Conservation (phyloP, 2,797 vertebrate species). For the Melanotaenia pygmaea region DNA sequence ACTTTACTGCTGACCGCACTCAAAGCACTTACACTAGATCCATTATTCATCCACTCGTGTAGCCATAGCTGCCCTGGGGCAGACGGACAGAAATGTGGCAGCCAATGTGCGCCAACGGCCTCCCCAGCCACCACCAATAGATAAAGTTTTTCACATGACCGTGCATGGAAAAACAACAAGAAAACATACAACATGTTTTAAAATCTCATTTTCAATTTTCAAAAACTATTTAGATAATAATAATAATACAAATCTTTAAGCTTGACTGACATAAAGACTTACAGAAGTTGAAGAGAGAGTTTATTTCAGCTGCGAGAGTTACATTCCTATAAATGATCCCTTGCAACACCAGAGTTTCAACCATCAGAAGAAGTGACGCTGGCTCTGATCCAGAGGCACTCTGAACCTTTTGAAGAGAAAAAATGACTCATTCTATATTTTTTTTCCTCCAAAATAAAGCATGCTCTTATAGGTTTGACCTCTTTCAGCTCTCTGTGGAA, state of each 20-base stretch:
- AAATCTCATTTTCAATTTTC: neutral
- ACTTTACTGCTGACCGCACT: too few relatives aligned
- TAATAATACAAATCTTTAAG: too few relatives aligned
- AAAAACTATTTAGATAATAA: neutral
- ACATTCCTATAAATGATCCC: conserved; percentile 29
- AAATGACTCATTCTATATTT: conserved; percentile 25
- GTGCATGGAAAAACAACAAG: neutral
- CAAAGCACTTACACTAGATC: too few relatives aligned
- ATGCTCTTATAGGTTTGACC: neutral
- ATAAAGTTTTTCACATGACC: neutral
- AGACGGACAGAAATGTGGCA: too few relatives aligned
- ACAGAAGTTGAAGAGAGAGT: conserved; percentile 1
- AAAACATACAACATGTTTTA: neutral
- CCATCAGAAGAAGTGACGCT: conserved; percentile 29
- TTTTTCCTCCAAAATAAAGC: neutral
- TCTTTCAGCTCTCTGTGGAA: conserved; percentile 1
- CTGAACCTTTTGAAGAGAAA: conserved; percentile 18
- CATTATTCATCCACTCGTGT: too few relatives aligned
- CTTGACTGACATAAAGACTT: too few relatives aligned
- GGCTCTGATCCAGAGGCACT: conserved; percentile 36
- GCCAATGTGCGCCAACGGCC: too few relatives aligned
- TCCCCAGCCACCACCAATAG: too few relatives aligned
- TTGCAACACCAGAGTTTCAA: conserved; percentile 16
- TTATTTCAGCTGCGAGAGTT: conserved; percentile 29
- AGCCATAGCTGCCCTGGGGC: too few relatives aligned